Evolutionary conservation across 2,113 vertebrate genomes (phyloP).

Genomic region (Tiliqua scincoides): DNA sequence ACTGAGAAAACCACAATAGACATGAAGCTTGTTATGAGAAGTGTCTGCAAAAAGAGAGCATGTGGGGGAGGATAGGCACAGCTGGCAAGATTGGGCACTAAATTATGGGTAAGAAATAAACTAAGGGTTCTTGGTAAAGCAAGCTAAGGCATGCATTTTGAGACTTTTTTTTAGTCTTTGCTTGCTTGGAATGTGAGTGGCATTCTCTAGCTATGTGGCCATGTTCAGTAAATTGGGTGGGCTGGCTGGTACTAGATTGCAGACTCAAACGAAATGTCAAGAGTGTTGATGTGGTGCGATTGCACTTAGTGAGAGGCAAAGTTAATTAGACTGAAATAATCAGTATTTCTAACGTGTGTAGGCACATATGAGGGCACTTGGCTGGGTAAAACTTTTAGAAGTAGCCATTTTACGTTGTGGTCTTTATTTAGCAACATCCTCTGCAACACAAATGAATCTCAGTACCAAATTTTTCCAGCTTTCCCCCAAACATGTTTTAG

Average conservation of each 20-base stretch:
- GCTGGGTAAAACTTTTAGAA: slow-evolving; percentile 22
- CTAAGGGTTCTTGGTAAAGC: neutral
- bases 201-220: slow-evolving; percentile 31
- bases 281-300: slow-evolving; percentile 33
- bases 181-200: slow-evolving; percentile 40
- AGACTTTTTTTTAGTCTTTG: slow-evolving; percentile 20
- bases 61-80: neutral
- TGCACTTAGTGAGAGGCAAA: slow-evolving; percentile 35
- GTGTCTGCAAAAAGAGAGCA: neutral
- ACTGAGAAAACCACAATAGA: rapidly evolving
- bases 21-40: neutral
- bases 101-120: neutral
- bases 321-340: slow-evolving; percentile 40
- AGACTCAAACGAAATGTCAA: slow-evolving; percentile 53
- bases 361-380: neutral
- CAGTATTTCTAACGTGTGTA: slow-evolving; percentile 37
- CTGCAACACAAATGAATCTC: slow-evolving; percentile 1
- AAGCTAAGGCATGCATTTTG: slow-evolving; percentile 40
- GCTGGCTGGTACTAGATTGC: slow-evolving; percentile 32
- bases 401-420: slow-evolving; percentile 30
- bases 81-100: slow-evolving; percentile 17
- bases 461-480: neutral
- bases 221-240: slow-evolving; percentile 44
- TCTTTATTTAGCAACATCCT: neutral
- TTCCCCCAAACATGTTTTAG: no score